Base-by-base conservation (phyloP, 2,888 invertebrate species). In the Abrostola triplasia region DNA sequence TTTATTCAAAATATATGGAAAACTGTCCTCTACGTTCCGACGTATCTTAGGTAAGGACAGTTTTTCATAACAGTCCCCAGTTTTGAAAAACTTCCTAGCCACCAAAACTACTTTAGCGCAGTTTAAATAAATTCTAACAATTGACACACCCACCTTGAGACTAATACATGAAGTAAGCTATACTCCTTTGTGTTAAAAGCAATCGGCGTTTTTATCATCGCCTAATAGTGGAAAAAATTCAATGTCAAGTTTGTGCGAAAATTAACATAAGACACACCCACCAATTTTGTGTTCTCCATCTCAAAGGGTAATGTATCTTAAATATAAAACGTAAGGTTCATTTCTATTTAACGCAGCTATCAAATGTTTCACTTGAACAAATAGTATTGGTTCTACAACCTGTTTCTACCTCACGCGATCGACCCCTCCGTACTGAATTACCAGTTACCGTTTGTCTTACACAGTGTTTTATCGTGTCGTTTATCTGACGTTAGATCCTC, bases 391-490 rank as follows among this genome's bases (percentile, higher is more conserved):
- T 73, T 70, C 9, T 78, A 68, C 82, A 88, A 91, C 90, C 86
- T 82, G 92, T 91, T 90, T 85, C 82, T 79, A 83, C 85, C 82
- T 79, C 80, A 81, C 82, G 81, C 80, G 71, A 82, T 76, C 78
- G 75, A 69, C 55, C 76, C 78, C 73, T 73, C 69, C 49, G 50
- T 44, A 64, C 64, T 66, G 77, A 70, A 79, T 76, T 72, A 72
- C 84, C 88, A 90, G 91, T 90, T 83, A 86, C 77, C 76, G 81
- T 83, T 85, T 67, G 88, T 75, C 85, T 82, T 76, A 90, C 85
- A 73, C 67, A 82, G 85, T 84, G 88, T 77, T 81, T 81, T 83
- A 88, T 85, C 91, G 91, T 88, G 89, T 82, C 72, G 64, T 65
- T 59, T 24, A 62, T 64, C 74, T 75, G 70, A 56, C 57, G 59